These are phyloP conservation scores for Rhagoletis zephyria DNA, from an alignment of 1,140 invertebrate species.

Conservation along the genomic window DNA sequence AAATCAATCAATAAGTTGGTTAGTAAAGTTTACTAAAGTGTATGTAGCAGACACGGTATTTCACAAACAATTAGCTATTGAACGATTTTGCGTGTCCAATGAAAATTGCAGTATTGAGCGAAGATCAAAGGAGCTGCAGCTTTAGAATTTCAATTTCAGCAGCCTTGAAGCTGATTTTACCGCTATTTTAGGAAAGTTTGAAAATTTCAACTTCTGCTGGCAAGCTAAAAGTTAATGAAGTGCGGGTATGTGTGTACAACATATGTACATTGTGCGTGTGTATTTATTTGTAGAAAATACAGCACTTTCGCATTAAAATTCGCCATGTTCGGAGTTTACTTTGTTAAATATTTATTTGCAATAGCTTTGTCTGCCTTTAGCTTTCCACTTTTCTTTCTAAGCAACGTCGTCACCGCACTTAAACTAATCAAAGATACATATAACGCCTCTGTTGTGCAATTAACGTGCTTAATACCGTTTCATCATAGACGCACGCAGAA, in stretches of 20 bases:
- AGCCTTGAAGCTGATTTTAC: neutral
- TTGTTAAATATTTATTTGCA: too few relatives aligned
- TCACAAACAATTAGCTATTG: neutral
- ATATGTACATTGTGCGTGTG: too few relatives aligned
- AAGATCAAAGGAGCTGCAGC: conserved; percentile 7
- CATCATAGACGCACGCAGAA: neutral
- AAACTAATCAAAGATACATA: neutral
- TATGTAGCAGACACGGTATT: neutral
- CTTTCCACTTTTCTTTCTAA: neutral
- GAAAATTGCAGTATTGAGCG: neutral
- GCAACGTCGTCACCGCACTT: neutral
- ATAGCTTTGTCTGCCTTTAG: too few relatives aligned
- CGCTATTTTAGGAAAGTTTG: neutral
- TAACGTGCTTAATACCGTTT: neutral
- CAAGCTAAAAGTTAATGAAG: neutral
- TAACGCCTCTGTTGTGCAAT: conserved; percentile 23
- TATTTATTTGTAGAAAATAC: too few relatives aligned
- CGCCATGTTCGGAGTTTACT: too few relatives aligned
- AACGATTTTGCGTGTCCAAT: neutral
- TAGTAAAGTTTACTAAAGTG: neutral
- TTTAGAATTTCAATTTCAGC: neutral
- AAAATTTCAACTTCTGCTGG: neutral
- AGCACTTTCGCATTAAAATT: too few relatives aligned
- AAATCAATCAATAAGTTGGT: conserved; percentile 24
- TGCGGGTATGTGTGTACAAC: neutral